phyloP scores from a whole-genome alignment of 2,797 vertebrate genomes.

The Lateolabrax maculatus region DNA sequence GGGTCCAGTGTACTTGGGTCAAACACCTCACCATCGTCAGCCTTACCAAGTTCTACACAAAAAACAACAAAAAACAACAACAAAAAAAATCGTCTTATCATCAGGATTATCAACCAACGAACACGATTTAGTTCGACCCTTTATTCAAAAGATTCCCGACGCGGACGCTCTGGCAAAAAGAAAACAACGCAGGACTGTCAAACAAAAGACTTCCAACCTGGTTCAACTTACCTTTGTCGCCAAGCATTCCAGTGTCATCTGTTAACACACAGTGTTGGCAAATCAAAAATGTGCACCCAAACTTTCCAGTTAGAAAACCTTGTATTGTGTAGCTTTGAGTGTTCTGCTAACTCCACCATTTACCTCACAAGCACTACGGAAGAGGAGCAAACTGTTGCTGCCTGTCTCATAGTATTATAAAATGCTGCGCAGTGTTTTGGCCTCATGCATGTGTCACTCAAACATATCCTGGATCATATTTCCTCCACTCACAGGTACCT shows the following conservation, averaged over 20 bases:
- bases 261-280: not conserved
- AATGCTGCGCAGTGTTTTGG: not conserved
- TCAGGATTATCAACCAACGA: not conserved
- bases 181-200: not conserved
- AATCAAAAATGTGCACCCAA: not conserved
- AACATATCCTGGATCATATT: not conserved
- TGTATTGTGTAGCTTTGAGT: not conserved
- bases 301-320: not conserved
- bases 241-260: not conserved
- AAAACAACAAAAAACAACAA: too few species aligned
- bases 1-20: slow-evolving; percentile 93
- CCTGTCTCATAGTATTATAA: not conserved
- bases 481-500: not conserved
- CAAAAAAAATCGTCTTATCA: not conserved
- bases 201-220: not conserved
- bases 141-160: not conserved
- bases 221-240: not conserved
- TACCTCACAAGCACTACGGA: not conserved
- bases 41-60: slow-evolving; percentile 90
- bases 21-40: slow-evolving; percentile 90
- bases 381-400: not conserved
- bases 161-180: not conserved
- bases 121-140: not conserved
- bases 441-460: not conserved
- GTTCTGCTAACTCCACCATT: not conserved